phyloP scores from a whole-genome alignment of 2,797 vertebrate genomes.

The Hyperoplus lanceolatus region DNA sequence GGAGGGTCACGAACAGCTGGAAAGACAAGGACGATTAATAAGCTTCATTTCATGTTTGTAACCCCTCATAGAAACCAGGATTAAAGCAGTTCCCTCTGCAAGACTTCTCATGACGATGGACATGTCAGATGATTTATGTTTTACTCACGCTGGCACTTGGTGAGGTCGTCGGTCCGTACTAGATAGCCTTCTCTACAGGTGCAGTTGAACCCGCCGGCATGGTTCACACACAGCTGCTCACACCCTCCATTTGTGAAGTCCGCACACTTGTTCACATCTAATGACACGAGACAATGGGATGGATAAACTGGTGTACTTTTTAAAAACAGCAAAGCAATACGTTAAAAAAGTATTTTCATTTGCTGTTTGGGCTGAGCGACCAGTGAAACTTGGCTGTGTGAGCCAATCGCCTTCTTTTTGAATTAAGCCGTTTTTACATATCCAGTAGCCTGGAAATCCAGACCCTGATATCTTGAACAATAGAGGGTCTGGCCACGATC shows the following conservation, averaged over 20 bases:
- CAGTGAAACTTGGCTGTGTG: not conserved
- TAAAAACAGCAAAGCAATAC: not conserved
- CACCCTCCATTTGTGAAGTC: conserved; percentile 88
- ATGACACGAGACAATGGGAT: conserved; percentile 15
- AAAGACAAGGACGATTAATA: not conserved
- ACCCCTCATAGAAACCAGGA: not conserved
- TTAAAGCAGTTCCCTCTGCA: not conserved
- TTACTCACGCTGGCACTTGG: conserved; percentile 87
- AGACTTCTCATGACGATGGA: not conserved
- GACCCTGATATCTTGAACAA: no score
- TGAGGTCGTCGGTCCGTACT: conserved; percentile 78
- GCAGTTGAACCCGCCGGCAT: conserved; percentile 84
- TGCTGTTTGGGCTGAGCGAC: not conserved
- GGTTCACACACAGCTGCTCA: conserved; percentile 87
- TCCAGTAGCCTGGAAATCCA: not conserved
- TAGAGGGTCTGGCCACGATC: no score
- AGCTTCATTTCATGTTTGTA: not conserved
- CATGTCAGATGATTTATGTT: not conserved
- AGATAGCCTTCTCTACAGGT: conserved; percentile 83
- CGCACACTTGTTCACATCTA: conserved; percentile 87
- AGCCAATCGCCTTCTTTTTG: no score
- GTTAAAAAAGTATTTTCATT: not conserved
- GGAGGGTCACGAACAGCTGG: conserved; percentile 85
- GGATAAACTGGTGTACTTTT: conserved; percentile 1
- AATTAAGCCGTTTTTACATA: no score